Conservation (phyloP, 2,888 invertebrate genomes). For the Rhingia campestris region DNA sequence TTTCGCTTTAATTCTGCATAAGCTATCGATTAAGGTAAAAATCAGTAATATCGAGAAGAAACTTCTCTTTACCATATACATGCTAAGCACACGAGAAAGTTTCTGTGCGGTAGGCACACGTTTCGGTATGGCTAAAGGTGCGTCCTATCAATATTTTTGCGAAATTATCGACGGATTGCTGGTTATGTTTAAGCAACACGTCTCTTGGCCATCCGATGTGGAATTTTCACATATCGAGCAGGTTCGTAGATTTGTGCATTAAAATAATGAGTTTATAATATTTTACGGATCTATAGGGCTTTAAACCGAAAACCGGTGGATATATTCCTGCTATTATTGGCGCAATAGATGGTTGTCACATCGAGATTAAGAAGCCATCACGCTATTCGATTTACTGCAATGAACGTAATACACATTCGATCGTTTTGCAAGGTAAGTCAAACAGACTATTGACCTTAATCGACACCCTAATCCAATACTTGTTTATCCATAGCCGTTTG, state of each 20-base stretch:
- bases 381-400: conserved; percentile 63
- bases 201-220: conserved; percentile 32
- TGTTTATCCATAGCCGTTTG: conserved; percentile 35
- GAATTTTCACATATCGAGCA: conserved; percentile 52
- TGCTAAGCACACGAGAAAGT: conserved; percentile 51
- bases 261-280: neutral
- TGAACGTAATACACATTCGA: conserved; percentile 32
- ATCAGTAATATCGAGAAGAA: conserved; percentile 52
- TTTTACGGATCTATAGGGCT: conserved; percentile 24
- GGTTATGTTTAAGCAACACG: conserved; percentile 46
- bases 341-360: conserved; percentile 56
- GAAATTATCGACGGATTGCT: conserved; percentile 53
- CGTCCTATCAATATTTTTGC: conserved; percentile 51
- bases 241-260: neutral
- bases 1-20: conserved; percentile 17
- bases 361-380: conserved; percentile 57
- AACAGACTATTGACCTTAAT: neutral
- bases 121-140: conserved; percentile 43
- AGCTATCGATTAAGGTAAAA: conserved; percentile 19
- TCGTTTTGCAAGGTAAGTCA: conserved; percentile 51
- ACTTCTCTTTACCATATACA: conserved; percentile 51
- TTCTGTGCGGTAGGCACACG: conserved; percentile 36
- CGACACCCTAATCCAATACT: neutral
- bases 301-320: conserved; percentile 45
- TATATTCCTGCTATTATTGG: conserved; percentile 59